phyloP scores from a whole-genome alignment of 2,888 invertebrate species.

The Ceramica pisi region DNA sequence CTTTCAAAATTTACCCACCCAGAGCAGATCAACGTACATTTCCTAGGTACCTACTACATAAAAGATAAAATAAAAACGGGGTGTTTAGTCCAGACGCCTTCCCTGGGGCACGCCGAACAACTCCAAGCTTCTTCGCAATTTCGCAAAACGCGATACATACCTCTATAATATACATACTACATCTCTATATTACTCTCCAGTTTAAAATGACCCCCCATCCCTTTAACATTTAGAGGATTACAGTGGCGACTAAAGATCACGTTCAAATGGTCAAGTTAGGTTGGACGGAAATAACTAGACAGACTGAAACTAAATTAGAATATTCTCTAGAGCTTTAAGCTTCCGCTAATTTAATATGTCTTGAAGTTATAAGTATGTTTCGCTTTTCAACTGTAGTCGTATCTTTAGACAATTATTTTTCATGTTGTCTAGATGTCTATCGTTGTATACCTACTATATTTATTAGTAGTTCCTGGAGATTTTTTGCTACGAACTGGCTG shows the following conservation, averaged over 20 bases:
- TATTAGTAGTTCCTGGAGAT: neutral
- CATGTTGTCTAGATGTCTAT: neutral
- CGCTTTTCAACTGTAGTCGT: slow-evolving; percentile 9
- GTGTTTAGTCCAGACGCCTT: slow-evolving; percentile 87
- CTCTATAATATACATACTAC: slow-evolving; percentile 76
- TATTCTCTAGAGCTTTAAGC: slow-evolving; percentile 83
- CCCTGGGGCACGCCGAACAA: slow-evolving; percentile 82
- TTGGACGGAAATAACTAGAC: slow-evolving; percentile 87
- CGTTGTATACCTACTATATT: neutral
- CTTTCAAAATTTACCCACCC: slow-evolving; percentile 42
- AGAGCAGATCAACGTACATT: slow-evolving; percentile 68
- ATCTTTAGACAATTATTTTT: neutral
- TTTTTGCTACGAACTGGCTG: no score
- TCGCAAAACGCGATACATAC: slow-evolving; percentile 84
- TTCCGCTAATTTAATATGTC: slow-evolving; percentile 77
- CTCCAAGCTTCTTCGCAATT: slow-evolving; percentile 86
- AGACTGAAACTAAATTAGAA: slow-evolving; percentile 87
- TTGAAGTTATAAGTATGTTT: slow-evolving; percentile 63
- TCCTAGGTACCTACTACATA: slow-evolving; percentile 68
- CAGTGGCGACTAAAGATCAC: slow-evolving; percentile 72
- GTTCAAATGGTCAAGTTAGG: slow-evolving; percentile 74
- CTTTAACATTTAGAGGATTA: slow-evolving; percentile 66
- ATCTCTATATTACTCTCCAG: slow-evolving; percentile 77
- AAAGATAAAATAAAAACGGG: slow-evolving; percentile 78
- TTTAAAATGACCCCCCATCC: slow-evolving; percentile 72